Evolutionary conservation across 2,113 vertebrate species (phyloP), one percentile per base, ranked within the genome.

Genomic region (Poeciliopsis turrubarensis): DNA sequence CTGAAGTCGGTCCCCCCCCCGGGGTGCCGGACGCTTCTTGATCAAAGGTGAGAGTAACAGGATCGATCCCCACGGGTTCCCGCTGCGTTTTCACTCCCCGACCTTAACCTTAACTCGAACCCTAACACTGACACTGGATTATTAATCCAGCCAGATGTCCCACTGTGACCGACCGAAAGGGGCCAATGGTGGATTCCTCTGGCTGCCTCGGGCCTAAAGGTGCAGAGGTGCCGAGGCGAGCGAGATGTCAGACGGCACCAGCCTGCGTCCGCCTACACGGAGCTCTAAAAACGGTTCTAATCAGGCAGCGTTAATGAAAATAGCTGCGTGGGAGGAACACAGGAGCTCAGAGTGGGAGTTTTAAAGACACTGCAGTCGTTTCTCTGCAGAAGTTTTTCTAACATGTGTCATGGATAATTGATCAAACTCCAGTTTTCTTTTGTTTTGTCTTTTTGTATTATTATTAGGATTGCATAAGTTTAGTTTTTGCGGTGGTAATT

Each of bases 261-360:
- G 54, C 13, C 31, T 69, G 41, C 19, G 2, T 1, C n/a, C 11
- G 74, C 68, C 60, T 77, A 75, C 73, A 25, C 41, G 29, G 26
- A 22, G 30, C 68, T 39, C 29, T 65, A 39, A 60, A 64, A 51
- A 31, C 30, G 32, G 25, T 8, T 69, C 57, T 70, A 68, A 79
- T 73, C 75, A 70, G 65, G 68, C 60, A 13, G 65, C 15, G 2
- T 29, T 19, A 65, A 62, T 69, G 78, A 70, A 65, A 73, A 64
- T 51, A 65, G 47, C 47, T 65, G 72, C 34, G 78, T 60, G 66
- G 78, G 78, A 65, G 65, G 34, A 69, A 69, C 11, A 30, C 22
- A 29, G 70, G 60, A 66, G 32, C 64, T 32, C 47, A 25, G 60
- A 69, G 71, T 74, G 60, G 61, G 78, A 57, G 71, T 30, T 54